Conservation (phyloP, 92 coral and sea anemone species). For the Siderastrea radians region DNA sequence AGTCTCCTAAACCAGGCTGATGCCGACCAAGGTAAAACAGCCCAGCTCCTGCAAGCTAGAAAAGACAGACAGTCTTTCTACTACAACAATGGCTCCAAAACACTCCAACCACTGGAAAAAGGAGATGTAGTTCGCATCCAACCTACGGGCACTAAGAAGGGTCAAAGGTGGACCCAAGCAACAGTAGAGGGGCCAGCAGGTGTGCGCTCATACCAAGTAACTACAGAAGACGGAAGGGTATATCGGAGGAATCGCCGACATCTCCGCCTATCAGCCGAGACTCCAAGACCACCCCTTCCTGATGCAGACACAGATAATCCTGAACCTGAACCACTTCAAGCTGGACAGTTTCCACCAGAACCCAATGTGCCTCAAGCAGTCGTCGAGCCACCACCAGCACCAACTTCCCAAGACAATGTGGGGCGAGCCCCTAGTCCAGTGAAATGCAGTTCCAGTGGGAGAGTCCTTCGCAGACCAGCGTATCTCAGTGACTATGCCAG, state of each 20-base stretch:
- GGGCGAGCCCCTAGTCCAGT: background rate
- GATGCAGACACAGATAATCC: background rate
- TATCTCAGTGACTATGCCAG: conserved; percentile 31
- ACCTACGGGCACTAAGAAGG: background rate
- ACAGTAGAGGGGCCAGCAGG: conserved; percentile 25
- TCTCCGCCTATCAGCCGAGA: conserved; percentile 13
- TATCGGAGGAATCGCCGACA: conserved; percentile 26
- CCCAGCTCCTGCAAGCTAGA: conserved; percentile 11
- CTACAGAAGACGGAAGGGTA: conserved; percentile 31
- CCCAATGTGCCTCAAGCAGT: background rate
- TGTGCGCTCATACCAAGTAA: conserved; percentile 24
- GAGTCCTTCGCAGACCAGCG: conserved; percentile 32
- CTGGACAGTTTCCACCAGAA: conserved; percentile 13
- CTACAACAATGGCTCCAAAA: conserved; percentile 21
- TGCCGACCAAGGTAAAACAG: background rate
- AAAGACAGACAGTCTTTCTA: conserved; percentile 21
- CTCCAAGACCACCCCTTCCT: conserved; percentile 8
- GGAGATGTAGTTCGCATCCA: conserved; percentile 11
- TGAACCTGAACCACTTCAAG: conserved; percentile 2
- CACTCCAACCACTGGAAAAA: conserved; percentile 18
- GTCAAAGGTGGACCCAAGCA: conserved; percentile 23
- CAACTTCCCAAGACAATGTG: background rate
- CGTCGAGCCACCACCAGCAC: conserved; percentile 6
- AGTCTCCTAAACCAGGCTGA: conserved; percentile 13
- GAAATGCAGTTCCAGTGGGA: conserved; percentile 21